Percentiles rank a stretch among this genome's conserved stretches.
These are phyloP conservation scores for Henicopernis longicauda DNA, from an alignment of 2,113 vertebrate genomes.

Conservation along the genomic window DNA sequence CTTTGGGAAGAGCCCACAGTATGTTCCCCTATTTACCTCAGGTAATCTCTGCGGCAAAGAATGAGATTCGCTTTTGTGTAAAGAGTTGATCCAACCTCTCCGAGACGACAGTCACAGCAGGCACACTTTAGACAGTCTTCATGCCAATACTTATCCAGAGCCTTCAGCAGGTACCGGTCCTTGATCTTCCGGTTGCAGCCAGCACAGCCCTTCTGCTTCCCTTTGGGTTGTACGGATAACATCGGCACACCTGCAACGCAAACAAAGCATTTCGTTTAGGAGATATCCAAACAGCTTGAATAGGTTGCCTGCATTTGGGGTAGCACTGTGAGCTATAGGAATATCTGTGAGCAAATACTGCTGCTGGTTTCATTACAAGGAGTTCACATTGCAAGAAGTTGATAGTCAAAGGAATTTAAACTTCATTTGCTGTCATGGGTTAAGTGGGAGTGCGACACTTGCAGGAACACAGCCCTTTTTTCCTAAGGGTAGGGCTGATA, in stretches of 20 bases:
- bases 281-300: neutral
- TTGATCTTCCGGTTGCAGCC: conserved; percentile 99
- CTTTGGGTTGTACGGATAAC: conserved; percentile 98
- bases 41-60: conserved; percentile 97
- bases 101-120: conserved; percentile 98
- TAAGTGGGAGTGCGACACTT: neutral
- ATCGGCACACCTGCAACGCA: conserved; percentile 91
- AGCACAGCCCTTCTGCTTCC: conserved; percentile 99
- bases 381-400: neutral
- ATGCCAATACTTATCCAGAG: conserved; percentile 99
- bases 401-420: neutral
- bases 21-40: conserved; percentile 82
- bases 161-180: conserved; percentile 99
- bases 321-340: neutral
- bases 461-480: neutral
- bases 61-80: conserved; percentile 99
- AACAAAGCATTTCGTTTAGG: conserved; percentile 45
- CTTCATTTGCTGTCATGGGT: neutral
- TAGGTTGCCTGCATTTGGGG: neutral
- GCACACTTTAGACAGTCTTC: conserved; percentile 99
- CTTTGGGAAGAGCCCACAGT: neutral
- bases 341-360: neutral
- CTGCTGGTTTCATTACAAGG: neutral
- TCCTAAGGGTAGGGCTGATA: neutral
- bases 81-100: conserved; percentile 98